These are phyloP conservation scores for Condylura cristata DNA, from an alignment of 2,113 vertebrate genomes.

Conservation along the genomic window DNA sequence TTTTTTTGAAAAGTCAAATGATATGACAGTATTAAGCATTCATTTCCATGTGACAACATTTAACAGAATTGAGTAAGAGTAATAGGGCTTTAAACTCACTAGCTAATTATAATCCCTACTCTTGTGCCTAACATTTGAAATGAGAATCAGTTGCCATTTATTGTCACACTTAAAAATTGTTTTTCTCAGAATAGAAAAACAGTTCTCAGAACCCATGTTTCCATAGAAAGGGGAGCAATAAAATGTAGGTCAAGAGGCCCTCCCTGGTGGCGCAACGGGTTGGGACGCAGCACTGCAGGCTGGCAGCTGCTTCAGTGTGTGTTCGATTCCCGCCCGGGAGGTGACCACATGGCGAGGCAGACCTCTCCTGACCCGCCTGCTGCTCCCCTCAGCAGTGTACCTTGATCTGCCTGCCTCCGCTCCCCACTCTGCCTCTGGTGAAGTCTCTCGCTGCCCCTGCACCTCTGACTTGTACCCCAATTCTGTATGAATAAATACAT, in stretches of 20 bases:
- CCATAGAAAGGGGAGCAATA: background rate
- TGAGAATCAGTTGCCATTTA: background rate
- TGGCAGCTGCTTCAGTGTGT: no score
- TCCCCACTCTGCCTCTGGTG: no score
- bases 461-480: no score
- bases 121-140: background rate
- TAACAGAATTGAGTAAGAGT: background rate
- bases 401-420: no score
- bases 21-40: background rate
- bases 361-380: no score
- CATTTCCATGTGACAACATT: background rate
- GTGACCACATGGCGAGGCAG: no score
- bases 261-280: no score
- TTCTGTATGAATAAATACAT: no score
- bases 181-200: background rate
- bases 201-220: background rate
- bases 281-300: no score
- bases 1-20: constrained; percentile 9
- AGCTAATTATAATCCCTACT: background rate
- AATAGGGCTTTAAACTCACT: background rate
- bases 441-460: no score
- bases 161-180: background rate
- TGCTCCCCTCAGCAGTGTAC: no score
- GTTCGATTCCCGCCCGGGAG: no score
- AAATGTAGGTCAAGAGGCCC: background rate